Conservation (phyloP, 1,140 invertebrate species). For the Procambarus clarkii region DNA sequence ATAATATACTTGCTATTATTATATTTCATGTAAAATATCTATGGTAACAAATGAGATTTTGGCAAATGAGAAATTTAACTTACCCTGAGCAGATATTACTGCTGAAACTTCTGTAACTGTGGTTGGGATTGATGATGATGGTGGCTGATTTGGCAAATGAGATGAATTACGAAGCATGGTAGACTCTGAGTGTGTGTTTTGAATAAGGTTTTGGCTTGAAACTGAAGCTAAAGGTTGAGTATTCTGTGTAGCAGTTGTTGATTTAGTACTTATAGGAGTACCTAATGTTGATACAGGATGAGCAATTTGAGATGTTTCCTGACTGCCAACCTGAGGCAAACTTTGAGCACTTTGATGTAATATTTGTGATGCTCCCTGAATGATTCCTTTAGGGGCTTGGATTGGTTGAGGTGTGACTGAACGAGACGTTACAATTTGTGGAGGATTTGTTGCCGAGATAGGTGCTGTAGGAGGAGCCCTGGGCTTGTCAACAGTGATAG, state of each 20-base stretch:
- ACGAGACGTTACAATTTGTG: not conserved
- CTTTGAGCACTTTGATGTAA: not conserved
- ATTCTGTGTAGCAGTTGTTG: not conserved
- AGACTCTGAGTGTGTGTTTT: not conserved
- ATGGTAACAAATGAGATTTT: no score
- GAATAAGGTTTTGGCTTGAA: not conserved
- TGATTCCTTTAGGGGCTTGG: not conserved
- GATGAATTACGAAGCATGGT: not conserved
- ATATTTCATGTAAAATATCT: no score
- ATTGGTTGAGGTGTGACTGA: conserved; percentile 32
- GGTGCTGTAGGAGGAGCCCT: conserved; percentile 26
- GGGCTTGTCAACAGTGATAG: not conserved
- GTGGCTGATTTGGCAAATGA: not conserved
- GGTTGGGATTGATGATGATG: not conserved
- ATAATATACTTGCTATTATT: no score
- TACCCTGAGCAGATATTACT: not conserved
- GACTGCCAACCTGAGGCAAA: not conserved
- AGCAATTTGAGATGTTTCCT: not conserved
- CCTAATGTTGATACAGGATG: not conserved
- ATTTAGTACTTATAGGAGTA: not conserved
- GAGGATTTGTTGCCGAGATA: not conserved
- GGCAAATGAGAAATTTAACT: not conserved
- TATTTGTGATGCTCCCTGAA: not conserved
- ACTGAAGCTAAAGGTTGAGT: not conserved
- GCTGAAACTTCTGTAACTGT: not conserved